phyloP scores from a whole-genome alignment of 1,140 invertebrate species.

The Apis florea region DNA sequence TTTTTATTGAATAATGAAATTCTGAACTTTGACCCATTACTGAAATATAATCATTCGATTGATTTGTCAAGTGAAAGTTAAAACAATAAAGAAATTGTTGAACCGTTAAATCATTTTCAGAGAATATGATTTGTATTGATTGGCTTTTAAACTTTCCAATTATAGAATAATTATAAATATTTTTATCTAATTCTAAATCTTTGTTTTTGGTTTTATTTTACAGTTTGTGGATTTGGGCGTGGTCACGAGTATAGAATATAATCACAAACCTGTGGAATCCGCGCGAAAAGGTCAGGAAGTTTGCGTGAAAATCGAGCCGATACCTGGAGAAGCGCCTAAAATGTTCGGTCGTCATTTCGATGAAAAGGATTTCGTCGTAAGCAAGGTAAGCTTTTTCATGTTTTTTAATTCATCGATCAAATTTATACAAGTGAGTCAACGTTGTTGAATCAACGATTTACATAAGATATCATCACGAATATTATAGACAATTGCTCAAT shows the following conservation, averaged over 20 bases:
- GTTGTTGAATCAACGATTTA: not conserved
- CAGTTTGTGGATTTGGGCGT: slow-evolving; percentile 97
- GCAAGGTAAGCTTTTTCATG: slow-evolving; percentile 88
- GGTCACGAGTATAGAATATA: slow-evolving; percentile 96
- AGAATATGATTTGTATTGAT: too few relatives aligned
- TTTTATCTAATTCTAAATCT: not conserved
- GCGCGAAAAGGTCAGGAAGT: slow-evolving; percentile 98
- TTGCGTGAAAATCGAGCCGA: slow-evolving; percentile 98
- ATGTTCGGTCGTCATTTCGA: slow-evolving; percentile 99
- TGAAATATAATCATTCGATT: too few relatives aligned
- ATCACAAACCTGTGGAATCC: slow-evolving; percentile 93
- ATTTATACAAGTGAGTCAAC: not conserved
- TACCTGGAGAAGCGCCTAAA: slow-evolving; percentile 97
- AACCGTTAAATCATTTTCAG: too few relatives aligned
- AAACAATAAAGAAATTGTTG: too few relatives aligned
- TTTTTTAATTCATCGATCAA: not conserved
- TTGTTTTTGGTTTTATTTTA: slow-evolving; percentile 63
- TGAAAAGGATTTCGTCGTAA: slow-evolving; percentile 95
- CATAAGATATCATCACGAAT: not conserved
- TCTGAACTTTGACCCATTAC: too few relatives aligned
- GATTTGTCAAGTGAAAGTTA: too few relatives aligned
- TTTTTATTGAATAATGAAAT: too few relatives aligned
- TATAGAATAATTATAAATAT: not conserved
- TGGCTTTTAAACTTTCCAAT: too few relatives aligned
- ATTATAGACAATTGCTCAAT: not conserved